These are phyloP conservation scores for Enteromius treurensis DNA, from an alignment of 2,797 vertebrate species.

Conservation along the genomic window DNA sequence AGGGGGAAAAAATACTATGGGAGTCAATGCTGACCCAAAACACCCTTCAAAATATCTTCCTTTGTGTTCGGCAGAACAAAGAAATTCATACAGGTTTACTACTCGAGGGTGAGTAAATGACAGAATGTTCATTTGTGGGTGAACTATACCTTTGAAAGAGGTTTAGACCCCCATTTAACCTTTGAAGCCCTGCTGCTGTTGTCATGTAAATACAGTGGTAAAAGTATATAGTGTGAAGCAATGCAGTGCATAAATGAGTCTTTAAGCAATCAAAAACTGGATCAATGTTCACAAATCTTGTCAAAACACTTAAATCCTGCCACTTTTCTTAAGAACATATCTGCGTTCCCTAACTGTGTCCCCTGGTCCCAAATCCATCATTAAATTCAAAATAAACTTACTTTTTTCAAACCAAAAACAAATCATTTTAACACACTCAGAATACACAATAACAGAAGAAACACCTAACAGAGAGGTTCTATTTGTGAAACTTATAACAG, in stretches of 20 bases:
- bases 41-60: no score
- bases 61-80: no score
- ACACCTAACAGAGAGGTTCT: background rate
- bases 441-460: background rate
- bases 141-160: background rate
- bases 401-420: background rate
- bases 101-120: no score
- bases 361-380: constrained; percentile 10
- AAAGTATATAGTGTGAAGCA: background rate
- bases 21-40: no score
- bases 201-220: background rate
- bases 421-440: background rate
- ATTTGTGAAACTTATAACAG: background rate
- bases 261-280: background rate
- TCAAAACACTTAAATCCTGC: background rate
- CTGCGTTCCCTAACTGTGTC: background rate
- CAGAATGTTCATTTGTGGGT: no score
- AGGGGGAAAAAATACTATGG: no score
- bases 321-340: background rate
- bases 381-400: background rate
- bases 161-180: background rate
- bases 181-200: background rate
- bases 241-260: background rate
- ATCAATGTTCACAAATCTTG: background rate
- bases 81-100: no score